Conservation (phyloP, 2,888 invertebrate species). For the Lingula anatina region DNA sequence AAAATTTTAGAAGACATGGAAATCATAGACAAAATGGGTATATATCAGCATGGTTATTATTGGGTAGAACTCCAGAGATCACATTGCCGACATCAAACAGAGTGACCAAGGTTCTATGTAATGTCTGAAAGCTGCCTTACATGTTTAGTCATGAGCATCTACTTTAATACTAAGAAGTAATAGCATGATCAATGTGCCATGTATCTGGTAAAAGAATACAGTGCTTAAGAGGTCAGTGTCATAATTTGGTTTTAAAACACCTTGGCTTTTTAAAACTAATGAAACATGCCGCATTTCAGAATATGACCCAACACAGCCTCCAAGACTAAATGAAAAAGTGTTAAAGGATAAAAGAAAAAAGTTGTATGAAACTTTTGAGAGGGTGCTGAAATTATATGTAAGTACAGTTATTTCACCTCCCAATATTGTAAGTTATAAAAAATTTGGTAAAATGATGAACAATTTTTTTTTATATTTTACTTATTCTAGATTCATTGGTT, state of each 20-base stretch:
- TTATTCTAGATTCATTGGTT: background rate
- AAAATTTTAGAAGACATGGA: constrained; percentile 94
- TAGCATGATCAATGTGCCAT: too few relatives aligned
- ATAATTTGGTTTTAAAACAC: too few relatives aligned
- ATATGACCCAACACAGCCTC: constrained; percentile 89
- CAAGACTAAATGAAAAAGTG: constrained; percentile 93
- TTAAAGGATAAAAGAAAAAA: constrained; percentile 94
- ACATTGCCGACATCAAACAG: too few relatives aligned
- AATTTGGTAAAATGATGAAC: background rate
- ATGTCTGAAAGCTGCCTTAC: too few relatives aligned
- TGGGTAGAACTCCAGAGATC: too few relatives aligned
- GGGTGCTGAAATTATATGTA: constrained; percentile 91
- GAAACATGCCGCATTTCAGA: too few relatives aligned
- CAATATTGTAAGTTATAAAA: background rate
- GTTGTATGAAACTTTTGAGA: constrained; percentile 86
- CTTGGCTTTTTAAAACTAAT: too few relatives aligned
- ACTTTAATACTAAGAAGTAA: too few relatives aligned
- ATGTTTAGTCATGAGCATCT: too few relatives aligned
- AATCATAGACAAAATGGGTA: constrained; percentile 98
- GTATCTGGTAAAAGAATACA: too few relatives aligned
- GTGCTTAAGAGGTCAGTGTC: too few relatives aligned
- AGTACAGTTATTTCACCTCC: constrained; percentile 21
- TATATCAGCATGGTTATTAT: constrained; percentile 17
- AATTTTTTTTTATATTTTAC: background rate
- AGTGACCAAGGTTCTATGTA: too few relatives aligned